A percentile compares a stretch with the other conserved stretches of the same genome.
These are phyloP conservation scores for Erpetoichthys calabaricus DNA, from an alignment of 2,797 vertebrate genomes.

Conservation along the genomic window DNA sequence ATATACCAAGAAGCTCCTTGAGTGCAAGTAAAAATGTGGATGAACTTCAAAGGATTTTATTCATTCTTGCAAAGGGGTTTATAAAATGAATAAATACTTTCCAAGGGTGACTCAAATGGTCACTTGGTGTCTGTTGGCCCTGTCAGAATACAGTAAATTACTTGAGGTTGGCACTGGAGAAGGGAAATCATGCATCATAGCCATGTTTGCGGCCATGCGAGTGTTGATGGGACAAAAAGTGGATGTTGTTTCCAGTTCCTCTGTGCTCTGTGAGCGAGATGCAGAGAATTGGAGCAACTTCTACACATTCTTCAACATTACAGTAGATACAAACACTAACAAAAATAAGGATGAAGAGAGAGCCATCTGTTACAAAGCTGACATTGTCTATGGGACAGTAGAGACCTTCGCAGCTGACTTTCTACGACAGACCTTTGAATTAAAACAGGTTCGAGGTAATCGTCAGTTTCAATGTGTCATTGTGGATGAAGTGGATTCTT, in stretches of 20 bases:
- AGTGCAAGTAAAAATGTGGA: no score
- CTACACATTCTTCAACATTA: slow-evolving; percentile 12
- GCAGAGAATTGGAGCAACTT: slow-evolving; percentile 6
- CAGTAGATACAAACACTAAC: slow-evolving; percentile 11
- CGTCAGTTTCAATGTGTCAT: slow-evolving; percentile 27
- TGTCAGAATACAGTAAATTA: slow-evolving; percentile 25
- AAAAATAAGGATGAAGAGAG: slow-evolving; percentile 11
- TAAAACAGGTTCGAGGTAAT: slow-evolving; percentile 26
- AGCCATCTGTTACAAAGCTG: slow-evolving; percentile 12
- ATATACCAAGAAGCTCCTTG: no score
- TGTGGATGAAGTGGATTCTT: slow-evolving; percentile 36
- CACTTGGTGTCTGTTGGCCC: slow-evolving; percentile 37
- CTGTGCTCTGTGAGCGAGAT: slow-evolving; percentile 14
- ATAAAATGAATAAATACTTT: not conserved
- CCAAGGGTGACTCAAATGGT: slow-evolving; percentile 39
- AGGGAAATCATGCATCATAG: slow-evolving; percentile 41
- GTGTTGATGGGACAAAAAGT: slow-evolving; percentile 20
- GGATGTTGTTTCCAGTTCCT: slow-evolving; percentile 30
- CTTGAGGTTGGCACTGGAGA: slow-evolving; percentile 40
- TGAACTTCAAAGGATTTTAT: no score
- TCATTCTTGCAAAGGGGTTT: not conserved
- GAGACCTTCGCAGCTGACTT: slow-evolving; percentile 28
- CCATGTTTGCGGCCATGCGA: slow-evolving; percentile 39
- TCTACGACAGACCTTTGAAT: slow-evolving; percentile 29
- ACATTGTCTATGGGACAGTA: slow-evolving; percentile 35